Evolutionary conservation across 1,140 invertebrate species (phyloP).

Genomic region (Nylanderia fulva): DNA sequence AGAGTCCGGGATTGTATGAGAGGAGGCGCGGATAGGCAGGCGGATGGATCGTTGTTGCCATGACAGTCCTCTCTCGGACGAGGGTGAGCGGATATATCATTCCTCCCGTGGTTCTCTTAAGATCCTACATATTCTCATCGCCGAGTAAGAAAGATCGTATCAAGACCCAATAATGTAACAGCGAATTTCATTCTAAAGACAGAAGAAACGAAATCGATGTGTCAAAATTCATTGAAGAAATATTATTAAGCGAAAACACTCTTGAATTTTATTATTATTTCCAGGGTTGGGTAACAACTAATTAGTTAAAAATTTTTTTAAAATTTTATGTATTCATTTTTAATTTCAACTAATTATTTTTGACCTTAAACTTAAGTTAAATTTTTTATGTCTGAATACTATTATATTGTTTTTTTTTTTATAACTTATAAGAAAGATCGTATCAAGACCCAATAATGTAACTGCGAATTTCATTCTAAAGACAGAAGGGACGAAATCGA

Average conservation of each 20-base stretch:
- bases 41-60: slow-evolving; percentile 77
- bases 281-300: too few species aligned
- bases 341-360: too few species aligned
- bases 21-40: slow-evolving; percentile 59
- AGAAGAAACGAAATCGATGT: not conserved
- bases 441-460: too few species aligned
- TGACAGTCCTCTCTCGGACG: slow-evolving; percentile 71
- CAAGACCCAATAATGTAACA: slow-evolving; percentile 22
- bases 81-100: slow-evolving; percentile 66
- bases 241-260: not conserved
- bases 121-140: slow-evolving; percentile 56
- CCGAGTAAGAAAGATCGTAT: slow-evolving; percentile 22
- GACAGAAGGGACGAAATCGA: too few species aligned
- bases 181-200: not conserved
- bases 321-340: too few species aligned
- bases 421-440: too few species aligned
- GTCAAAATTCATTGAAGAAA: not conserved
- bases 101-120: slow-evolving; percentile 61
- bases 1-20: slow-evolving; percentile 33
- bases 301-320: too few species aligned
- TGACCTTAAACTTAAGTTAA: too few species aligned
- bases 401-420: too few species aligned
- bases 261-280: not conserved
- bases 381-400: too few species aligned
- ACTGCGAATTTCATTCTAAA: too few species aligned